phyloP scores from a whole-genome alignment of 2,888 invertebrate genomes.

The Coecobrya sp. region DNA sequence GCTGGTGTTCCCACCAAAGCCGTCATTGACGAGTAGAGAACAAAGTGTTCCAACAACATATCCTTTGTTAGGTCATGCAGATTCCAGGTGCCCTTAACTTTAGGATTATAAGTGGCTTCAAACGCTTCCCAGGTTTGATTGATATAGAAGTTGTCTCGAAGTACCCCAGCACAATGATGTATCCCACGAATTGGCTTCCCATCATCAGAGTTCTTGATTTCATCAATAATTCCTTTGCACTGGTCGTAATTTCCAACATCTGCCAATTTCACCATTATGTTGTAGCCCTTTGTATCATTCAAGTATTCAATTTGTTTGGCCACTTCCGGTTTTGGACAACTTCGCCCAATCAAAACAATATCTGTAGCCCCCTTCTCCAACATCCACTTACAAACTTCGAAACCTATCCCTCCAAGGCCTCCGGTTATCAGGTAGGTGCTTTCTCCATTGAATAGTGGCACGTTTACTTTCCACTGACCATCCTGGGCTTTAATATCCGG shows the following conservation, averaged over 20 bases:
- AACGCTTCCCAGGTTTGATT: slow-evolving; percentile 66
- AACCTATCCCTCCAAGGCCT: slow-evolving; percentile 48
- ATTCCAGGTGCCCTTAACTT: slow-evolving; percentile 69
- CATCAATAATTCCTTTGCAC: not conserved
- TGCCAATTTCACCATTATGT: slow-evolving; percentile 49
- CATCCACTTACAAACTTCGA: slow-evolving; percentile 60
- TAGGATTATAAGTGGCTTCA: slow-evolving; percentile 37
- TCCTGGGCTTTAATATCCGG: not conserved
- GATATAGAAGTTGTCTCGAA: not conserved
- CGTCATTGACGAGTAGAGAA: slow-evolving; percentile 53
- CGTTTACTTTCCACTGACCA: not conserved
- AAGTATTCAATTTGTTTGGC: slow-evolving; percentile 25
- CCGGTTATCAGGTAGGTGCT: slow-evolving; percentile 52
- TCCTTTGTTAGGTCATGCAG: slow-evolving; percentile 54
- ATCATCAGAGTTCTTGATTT: not conserved
- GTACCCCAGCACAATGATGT: not conserved
- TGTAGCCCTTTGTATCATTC: not conserved
- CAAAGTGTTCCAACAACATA: slow-evolving; percentile 58
- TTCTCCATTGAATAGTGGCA: slow-evolving; percentile 19
- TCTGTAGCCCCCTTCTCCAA: slow-evolving; percentile 11
- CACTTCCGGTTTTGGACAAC: not conserved
- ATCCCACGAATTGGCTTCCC: not conserved
- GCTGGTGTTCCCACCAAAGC: not conserved
- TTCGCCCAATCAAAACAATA: slow-evolving; percentile 25
- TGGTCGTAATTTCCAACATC: not conserved